Evolutionary conservation across 2,888 invertebrate species (phyloP).

Genomic region (Tetragonula carbonaria): DNA sequence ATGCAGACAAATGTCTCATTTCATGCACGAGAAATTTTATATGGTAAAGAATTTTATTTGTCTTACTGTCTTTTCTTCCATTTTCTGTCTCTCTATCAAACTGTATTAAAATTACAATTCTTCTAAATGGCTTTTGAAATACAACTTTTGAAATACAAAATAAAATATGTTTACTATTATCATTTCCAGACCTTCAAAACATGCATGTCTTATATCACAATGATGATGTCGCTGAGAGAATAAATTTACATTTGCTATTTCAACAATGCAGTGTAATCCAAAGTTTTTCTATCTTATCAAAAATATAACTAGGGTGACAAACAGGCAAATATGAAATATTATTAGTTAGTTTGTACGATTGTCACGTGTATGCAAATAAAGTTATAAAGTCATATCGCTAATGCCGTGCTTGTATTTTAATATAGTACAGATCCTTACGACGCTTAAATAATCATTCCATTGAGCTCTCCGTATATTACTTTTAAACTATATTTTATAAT

Average conservation of each 20-base stretch:
- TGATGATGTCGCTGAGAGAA: slow-evolving; percentile 41
- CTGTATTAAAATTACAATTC: neutral
- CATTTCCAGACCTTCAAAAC: slow-evolving; percentile 52
- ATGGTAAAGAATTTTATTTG: neutral
- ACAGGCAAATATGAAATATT: neutral
- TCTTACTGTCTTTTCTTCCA: neutral
- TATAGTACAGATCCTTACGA: neutral
- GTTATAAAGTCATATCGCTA: neutral
- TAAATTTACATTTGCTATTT: neutral
- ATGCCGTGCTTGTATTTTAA: neutral
- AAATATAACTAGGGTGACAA: neutral
- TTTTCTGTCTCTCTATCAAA: neutral
- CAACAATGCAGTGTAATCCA: too few species aligned
- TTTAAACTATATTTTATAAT: neutral
- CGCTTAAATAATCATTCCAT: neutral
- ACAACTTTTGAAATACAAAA: neutral
- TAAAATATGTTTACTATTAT: neutral
- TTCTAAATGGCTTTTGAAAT: neutral
- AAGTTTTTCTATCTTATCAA: too few species aligned
- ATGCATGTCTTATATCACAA: slow-evolving; percentile 57
- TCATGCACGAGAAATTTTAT: neutral
- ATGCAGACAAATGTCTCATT: too few species aligned
- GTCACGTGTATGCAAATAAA: neutral
- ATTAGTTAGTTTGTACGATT: too few species aligned
- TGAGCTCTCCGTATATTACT: neutral